Conservation (phyloP, 2,888 invertebrate species). For the Luperina nickerlii region DNA sequence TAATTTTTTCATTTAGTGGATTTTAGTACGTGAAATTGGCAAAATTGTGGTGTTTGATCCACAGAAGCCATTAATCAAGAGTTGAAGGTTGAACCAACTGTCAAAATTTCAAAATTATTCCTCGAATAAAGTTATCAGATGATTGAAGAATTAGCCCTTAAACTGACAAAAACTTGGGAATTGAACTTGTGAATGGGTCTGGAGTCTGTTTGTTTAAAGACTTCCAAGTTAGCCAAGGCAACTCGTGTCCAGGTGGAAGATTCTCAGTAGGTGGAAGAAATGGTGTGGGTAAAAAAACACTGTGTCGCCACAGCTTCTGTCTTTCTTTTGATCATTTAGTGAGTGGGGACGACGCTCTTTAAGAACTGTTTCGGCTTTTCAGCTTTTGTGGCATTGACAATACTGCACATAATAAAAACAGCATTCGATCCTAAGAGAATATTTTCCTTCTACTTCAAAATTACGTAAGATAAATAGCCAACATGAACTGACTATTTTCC, state of each 20-base stretch:
- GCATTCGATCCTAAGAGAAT: neutral
- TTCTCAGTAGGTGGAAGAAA: neutral
- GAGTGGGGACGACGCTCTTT: neutral
- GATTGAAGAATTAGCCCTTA: too few species aligned
- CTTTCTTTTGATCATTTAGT: neutral
- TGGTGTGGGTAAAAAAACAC: neutral
- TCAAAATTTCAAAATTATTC: too few species aligned
- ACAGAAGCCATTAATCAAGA: too few species aligned
- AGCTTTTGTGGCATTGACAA: neutral
- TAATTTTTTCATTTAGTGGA: too few species aligned
- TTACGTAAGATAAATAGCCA: neutral
- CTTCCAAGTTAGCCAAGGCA: neutral
- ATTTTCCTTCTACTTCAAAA: too few species aligned
- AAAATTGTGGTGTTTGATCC: too few species aligned
- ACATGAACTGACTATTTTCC: slow-evolving; percentile 12
- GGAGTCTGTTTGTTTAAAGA: neutral
- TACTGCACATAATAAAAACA: neutral
- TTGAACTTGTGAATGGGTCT: neutral
- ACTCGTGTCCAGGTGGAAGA: neutral
- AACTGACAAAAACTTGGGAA: too few species aligned
- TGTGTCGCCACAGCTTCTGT: neutral
- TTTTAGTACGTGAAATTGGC: too few species aligned
- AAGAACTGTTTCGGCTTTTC: neutral
- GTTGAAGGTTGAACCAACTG: too few species aligned
- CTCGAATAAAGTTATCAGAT: too few species aligned